Evolutionary conservation across 2,888 invertebrate species (phyloP).

Genomic region (Drosophila recens): DNA sequence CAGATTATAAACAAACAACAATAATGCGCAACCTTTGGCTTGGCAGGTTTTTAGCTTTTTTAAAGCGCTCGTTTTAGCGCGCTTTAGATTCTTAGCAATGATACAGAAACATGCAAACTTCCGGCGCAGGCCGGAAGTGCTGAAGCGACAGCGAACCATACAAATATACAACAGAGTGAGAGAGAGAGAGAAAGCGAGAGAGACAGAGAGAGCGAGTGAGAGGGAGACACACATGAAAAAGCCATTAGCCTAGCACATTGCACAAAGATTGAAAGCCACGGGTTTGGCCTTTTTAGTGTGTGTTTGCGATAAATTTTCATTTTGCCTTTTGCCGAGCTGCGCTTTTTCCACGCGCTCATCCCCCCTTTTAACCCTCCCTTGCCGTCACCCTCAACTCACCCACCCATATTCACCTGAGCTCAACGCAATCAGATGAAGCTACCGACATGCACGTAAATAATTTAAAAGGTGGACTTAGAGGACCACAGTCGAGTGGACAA

Average conservation of each 20-base stretch:
- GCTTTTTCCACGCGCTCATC: constrained; percentile 58
- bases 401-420: background rate
- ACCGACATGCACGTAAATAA: constrained; percentile 71
- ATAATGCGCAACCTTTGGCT: constrained; percentile 60
- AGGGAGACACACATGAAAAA: constrained; percentile 61
- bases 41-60: constrained; percentile 55
- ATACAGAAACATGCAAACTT: constrained; percentile 80
- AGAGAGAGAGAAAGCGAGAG: background rate
- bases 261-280: constrained; percentile 36
- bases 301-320: constrained; percentile 77
- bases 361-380: background rate
- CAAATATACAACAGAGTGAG: constrained; percentile 28
- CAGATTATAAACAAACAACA: constrained; percentile 62
- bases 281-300: constrained; percentile 53
- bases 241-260: constrained; percentile 66
- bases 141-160: constrained; percentile 55
- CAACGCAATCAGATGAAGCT: constrained; percentile 68
- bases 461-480: constrained; percentile 57
- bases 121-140: constrained; percentile 62
- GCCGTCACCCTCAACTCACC: background rate
- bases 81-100: constrained; percentile 79
- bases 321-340: constrained; percentile 60
- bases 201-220: constrained; percentile 1
- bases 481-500: background rate
- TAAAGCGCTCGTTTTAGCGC: constrained; percentile 71